Base-by-base conservation (phyloP, 2,113 vertebrate species). In the Oncorhynchus gorbuscha region DNA sequence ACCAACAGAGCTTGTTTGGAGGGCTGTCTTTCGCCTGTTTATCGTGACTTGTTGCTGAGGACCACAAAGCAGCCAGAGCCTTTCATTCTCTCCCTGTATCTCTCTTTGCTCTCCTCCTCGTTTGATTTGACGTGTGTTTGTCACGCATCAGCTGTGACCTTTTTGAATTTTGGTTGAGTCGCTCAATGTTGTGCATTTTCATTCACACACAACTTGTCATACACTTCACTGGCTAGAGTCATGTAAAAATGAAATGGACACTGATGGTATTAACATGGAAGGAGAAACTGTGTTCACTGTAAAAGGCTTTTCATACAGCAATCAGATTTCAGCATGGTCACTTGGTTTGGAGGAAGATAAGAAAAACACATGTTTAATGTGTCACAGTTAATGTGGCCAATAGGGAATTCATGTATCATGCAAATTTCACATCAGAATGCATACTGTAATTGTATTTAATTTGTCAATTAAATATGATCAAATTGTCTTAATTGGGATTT, bases 121-220 rank as follows among this genome's bases (percentile, higher is more conserved):
- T 87, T 89, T 88, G 84, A 91, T 90, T 87, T 84, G 83, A 82
- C 26, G 28, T 28, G 67, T n/a, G 79, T 85, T 82, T 74, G 79
- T 81, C 81, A 86, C 72, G 74, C 79, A 79, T 86, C 81, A 89
- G 85, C 79, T 82, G 71, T 84, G 79, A 84, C 77, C 76, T 74
- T 89, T 87, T 87, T 82, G 81, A 86, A 83, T 81, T 78, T 81
- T 79, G 88, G 88, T 89, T 88, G 88, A 83, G 82, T 80, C 76
- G 75, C 81, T 68, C 74, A 73, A 76, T 30, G 69, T 78, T 83
- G 79, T 79, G 79, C 82, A 74, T 81, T 84, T 72, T 81, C 74
- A 30, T 35, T 74, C 82, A 70, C 69, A 72, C 74, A 79, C 76
- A 82, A 81, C 87, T 74, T 61, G 84, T 79, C 73, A 79, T 85